These are phyloP conservation scores for Tinamus major DNA, from an alignment of 2,797 vertebrate species.

Conservation along the genomic window DNA sequence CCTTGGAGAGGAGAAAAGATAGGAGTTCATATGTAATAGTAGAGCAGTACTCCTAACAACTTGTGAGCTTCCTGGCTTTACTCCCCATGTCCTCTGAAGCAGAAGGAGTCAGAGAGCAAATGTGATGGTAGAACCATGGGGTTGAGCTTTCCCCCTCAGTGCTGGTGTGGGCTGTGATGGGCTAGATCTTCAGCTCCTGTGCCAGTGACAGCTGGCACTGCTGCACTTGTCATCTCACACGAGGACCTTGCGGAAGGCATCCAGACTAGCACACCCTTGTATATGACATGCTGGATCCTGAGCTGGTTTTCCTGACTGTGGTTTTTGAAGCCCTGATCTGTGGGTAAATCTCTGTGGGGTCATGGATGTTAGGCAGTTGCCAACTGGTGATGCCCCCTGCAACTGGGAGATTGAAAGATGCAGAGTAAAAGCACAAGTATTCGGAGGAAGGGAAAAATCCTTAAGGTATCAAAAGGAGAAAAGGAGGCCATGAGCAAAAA, in stretches of 20 bases:
- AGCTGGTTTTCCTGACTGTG: accelerated
- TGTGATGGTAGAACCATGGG: accelerated
- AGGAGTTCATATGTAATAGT: accelerated
- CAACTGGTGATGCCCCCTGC: accelerated
- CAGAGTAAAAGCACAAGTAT: not conserved
- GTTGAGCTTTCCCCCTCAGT: not conserved
- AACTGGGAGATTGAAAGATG: not conserved
- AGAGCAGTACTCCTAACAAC: no score
- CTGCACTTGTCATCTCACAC: accelerated
- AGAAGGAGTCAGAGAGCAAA: not conserved
- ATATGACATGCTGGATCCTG: accelerated
- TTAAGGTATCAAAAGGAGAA: not conserved
- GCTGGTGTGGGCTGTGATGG: not conserved
- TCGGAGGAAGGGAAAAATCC: not conserved
- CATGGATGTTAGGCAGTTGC: accelerated
- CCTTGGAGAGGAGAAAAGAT: not conserved
- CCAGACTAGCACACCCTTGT: accelerated
- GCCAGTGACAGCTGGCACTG: not conserved
- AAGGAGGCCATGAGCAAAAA: not conserved
- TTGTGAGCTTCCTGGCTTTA: not conserved
- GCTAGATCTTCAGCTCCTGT: not conserved
- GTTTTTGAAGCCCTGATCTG: not conserved
- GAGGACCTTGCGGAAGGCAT: not conserved
- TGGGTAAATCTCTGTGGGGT: not conserved
- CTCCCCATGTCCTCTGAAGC: not conserved